Evolutionary conservation across 2,888 invertebrate genomes (phyloP).

Genomic region (Tipula vernalis): DNA sequence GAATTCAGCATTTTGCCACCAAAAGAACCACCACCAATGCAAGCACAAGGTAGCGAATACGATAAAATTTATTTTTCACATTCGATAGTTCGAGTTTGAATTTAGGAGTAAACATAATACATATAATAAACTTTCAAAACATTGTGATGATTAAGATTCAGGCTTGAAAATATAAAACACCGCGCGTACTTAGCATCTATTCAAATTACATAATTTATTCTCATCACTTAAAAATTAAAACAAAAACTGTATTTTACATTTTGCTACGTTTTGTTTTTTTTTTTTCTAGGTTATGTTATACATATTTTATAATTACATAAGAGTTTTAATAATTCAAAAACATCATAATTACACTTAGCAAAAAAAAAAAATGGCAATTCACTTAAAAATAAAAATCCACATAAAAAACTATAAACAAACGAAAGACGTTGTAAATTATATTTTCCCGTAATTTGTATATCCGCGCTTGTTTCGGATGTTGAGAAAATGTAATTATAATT

Average conservation of each 20-base stretch:
- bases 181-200: no score
- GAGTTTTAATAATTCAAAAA: background rate
- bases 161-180: no score
- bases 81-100: no score
- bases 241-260: background rate
- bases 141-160: no score
- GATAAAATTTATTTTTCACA: no score
- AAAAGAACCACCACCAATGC: no score
- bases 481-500: background rate
- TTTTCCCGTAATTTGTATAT: background rate
- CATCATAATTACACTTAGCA: background rate
- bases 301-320: background rate
- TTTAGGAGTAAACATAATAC: no score
- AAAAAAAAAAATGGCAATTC: background rate
- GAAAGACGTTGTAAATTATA: background rate
- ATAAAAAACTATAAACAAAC: background rate
- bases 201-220: no score
- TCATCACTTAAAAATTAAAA: background rate
- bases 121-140: no score
- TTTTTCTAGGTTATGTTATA: background rate
- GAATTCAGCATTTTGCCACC: no score
- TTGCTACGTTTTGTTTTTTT: no score
- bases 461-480: background rate
- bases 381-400: background rate
- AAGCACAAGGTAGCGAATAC: no score